Evolutionary conservation across 2,888 invertebrate species (phyloP), one percentile per base, ranked within the genome.

Genomic region (Microdon myrmicae): DNA sequence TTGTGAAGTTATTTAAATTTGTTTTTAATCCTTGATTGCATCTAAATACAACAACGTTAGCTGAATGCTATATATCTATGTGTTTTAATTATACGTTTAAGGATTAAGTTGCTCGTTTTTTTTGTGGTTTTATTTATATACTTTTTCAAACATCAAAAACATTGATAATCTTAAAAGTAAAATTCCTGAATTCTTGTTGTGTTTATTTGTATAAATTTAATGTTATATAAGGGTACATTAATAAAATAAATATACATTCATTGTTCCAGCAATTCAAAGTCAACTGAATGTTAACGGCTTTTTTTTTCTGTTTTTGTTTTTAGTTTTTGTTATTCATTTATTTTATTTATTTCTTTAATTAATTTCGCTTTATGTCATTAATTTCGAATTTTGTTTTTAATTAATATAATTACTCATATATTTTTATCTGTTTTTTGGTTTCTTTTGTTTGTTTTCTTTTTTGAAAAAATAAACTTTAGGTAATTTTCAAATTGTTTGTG

Each of bases 161-260:
- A 64, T 68, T 61, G 55, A 64, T 64, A 58, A 64, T 64, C 58
- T 58, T 64, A 64, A 58, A 64, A 64, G 53, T 47, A 53, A 58
- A 64, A 64, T 58, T 43, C 51, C 32, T 43, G 44, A 19, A 31
- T 43, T 64, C 51, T 51, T 28, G 53, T 59, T 37, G 45, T 54
- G 34, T 55, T 56, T 45, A 28, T 54, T 34, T 64, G 37, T 14
- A 22, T 49, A 29, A 53, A 37, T 38, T 19, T 38, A 34, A 35
- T 59, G 38, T 53, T 41, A 12, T 32, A 10, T 43, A 47, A 35
- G 34, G 49, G 51, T 56, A 51, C 45, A 51, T 23, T 41, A 17
- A 55, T 13, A 32, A 51, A 51, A 53, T 49, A 34, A 32, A 67
- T 55, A 60, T 49, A 54, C 49, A 47, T 67, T 47, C 23, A 51